Conservation (phyloP, 2,113 vertebrate genomes). For the Mesitornis unicolor region DNA sequence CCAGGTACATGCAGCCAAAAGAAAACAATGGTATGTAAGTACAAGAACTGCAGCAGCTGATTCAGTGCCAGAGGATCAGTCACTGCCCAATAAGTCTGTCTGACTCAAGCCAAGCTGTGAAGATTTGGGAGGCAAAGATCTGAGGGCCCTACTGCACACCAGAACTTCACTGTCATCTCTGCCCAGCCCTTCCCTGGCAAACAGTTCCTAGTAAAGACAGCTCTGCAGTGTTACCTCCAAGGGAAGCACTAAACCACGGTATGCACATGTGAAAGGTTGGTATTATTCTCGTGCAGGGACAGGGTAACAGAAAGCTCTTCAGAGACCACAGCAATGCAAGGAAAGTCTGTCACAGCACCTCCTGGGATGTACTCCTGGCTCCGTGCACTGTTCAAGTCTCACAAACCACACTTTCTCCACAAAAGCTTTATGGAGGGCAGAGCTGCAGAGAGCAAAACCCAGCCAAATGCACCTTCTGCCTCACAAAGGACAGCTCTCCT, state of each 20-base stretch:
- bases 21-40: background rate
- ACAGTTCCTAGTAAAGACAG: background rate
- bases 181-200: background rate
- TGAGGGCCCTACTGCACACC: background rate
- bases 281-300: background rate
- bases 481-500: background rate
- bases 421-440: background rate
- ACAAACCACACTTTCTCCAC: background rate
- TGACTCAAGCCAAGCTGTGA: background rate
- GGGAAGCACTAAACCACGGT: background rate
- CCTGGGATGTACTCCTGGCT: background rate
- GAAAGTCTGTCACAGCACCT: background rate
- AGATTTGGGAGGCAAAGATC: background rate
- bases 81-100: background rate
- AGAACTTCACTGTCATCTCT: background rate
- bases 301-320: background rate
- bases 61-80: background rate
- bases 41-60: background rate
- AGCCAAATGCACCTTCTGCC: background rate
- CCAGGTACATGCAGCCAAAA: background rate
- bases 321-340: background rate
- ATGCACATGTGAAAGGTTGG: rapidly evolving
- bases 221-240: background rate
- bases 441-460: background rate
- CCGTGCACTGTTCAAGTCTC: background rate